These are phyloP conservation scores for Anneissia japonica DNA, from an alignment of 35 echinoderm and acorn worm genomes.

Conservation along the genomic window DNA sequence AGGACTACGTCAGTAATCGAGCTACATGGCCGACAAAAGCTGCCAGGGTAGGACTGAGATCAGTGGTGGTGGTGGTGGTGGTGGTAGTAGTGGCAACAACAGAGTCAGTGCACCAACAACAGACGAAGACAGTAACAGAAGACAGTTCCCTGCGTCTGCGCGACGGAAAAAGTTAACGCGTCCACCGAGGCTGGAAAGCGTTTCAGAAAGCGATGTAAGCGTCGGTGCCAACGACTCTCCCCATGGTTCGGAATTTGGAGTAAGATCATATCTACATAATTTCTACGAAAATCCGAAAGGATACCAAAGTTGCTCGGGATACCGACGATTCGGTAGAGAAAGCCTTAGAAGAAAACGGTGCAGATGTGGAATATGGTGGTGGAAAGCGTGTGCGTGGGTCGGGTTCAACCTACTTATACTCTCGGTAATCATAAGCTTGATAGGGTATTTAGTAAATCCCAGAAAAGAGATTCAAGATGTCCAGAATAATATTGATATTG, in stretches of 20 bases:
- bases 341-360: slow-evolving; percentile 11
- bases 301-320: slow-evolving; percentile 31
- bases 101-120: background rate
- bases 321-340: slow-evolving; percentile 46
- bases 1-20: background rate
- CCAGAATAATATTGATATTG: slow-evolving; percentile 52
- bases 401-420: slow-evolving; percentile 81
- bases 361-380: slow-evolving; percentile 75
- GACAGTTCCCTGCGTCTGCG: background rate
- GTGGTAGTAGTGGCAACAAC: background rate
- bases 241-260: slow-evolving; percentile 69
- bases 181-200: slow-evolving; percentile 82
- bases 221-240: slow-evolving; percentile 53
- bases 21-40: background rate
- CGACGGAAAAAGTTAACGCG: slow-evolving; percentile 65
- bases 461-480: slow-evolving; percentile 54
- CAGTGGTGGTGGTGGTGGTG: background rate
- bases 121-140: background rate
- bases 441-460: slow-evolving; percentile 77
- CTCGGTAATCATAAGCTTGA: slow-evolving; percentile 55
- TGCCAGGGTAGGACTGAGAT: background rate
- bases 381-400: slow-evolving; percentile 96
- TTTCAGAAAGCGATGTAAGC: slow-evolving; percentile 86
- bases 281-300: slow-evolving; percentile 82
- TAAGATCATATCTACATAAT: slow-evolving; percentile 88